Conservation (phyloP, 2,888 invertebrate genomes). For the Nymphalis c-album region DNA sequence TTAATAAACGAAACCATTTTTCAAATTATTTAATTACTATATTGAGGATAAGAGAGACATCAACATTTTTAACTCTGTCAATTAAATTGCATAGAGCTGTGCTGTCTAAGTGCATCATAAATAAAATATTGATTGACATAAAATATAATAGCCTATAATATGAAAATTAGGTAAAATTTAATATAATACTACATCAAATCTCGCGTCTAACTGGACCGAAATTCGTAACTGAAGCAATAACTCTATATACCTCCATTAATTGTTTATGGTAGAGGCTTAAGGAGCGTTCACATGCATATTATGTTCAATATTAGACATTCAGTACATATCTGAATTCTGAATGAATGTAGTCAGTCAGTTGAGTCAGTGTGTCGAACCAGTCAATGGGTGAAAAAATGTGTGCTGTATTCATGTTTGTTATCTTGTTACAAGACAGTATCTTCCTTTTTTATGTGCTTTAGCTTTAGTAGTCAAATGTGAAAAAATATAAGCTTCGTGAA, state of each 20-base stretch:
- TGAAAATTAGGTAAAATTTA: too few species aligned
- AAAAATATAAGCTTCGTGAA: conserved; percentile 12
- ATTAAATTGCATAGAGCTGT: too few species aligned
- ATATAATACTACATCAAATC: not conserved
- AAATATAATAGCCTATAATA: too few species aligned
- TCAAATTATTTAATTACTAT: too few species aligned
- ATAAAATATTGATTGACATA: too few species aligned
- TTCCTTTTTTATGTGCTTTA: conserved; percentile 26
- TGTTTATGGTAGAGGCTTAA: conserved; percentile 8
- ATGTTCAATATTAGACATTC: conserved; percentile 16
- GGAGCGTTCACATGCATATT: conserved; percentile 22
- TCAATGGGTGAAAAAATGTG: conserved; percentile 57
- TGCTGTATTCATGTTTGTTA: conserved; percentile 43
- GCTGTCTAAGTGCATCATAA: too few species aligned
- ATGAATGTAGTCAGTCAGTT: conserved; percentile 12
- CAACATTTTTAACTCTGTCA: too few species aligned
- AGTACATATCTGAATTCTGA: conserved; percentile 14
- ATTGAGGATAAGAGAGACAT: too few species aligned
- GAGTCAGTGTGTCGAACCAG: conserved; percentile 32
- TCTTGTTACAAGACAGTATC: conserved; percentile 11
- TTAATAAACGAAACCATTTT: too few species aligned
- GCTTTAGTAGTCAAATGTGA: conserved; percentile 54
- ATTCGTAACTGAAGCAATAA: not conserved
- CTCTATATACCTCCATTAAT: conserved; percentile 1
- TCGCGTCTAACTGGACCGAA: not conserved